Conservation (phyloP, 1,140 invertebrate genomes). For the Andrena cerasifolii region DNA sequence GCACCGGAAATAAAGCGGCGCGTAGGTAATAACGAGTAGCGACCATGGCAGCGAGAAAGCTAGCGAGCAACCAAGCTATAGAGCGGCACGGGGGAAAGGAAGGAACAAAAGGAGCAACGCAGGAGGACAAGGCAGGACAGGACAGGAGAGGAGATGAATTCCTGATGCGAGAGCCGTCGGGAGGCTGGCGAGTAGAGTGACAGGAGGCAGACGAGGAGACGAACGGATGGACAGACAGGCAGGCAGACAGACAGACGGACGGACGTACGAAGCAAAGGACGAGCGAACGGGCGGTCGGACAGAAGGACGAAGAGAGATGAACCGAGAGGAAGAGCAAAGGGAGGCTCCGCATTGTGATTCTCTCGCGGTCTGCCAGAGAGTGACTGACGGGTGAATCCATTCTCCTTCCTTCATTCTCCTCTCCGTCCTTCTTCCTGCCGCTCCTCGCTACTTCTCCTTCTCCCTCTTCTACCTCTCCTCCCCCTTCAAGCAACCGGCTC, state of each 20-base stretch:
- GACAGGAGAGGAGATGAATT: conserved; percentile 76
- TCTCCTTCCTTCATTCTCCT: conserved; percentile 69
- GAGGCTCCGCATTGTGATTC: conserved; percentile 80
- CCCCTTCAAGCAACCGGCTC: conserved; percentile 56
- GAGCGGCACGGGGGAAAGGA: conserved; percentile 41
- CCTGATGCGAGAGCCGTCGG: conserved; percentile 74
- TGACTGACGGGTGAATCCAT: conserved; percentile 81
- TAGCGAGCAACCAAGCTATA: conserved; percentile 41
- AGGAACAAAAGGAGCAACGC: conserved; percentile 66
- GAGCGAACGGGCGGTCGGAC: neutral
- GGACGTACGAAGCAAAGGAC: conserved; percentile 58
- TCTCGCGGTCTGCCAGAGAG: conserved; percentile 78
- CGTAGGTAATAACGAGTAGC: conserved; percentile 66
- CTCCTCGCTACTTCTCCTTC: conserved; percentile 23
- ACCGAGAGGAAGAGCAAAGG: conserved; percentile 57
- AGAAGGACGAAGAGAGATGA: conserved; percentile 55
- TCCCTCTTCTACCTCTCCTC: conserved; percentile 39
- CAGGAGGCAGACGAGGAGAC: conserved; percentile 71
- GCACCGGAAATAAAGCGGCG: conserved; percentile 64
- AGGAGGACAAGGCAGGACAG: conserved; percentile 65
- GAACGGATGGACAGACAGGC: conserved; percentile 66
- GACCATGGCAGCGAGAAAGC: conserved; percentile 53
- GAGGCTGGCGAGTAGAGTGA: conserved; percentile 75
- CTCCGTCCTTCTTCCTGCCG: conserved; percentile 33
- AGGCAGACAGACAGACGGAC: conserved; percentile 54